Conservation (phyloP, 1,140 invertebrate species). For the Acyrthosiphon pisum region DNA sequence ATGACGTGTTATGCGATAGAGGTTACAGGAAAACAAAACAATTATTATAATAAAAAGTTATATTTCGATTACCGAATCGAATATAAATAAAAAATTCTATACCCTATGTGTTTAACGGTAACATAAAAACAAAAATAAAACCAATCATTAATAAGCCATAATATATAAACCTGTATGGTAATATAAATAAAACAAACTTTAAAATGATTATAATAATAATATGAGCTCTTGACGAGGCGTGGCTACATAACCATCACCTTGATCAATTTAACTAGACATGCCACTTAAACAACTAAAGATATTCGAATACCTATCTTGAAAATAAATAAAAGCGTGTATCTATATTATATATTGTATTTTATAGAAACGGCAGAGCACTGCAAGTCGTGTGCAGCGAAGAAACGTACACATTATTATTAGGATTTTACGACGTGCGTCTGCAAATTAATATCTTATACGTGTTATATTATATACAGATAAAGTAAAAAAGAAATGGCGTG, state of each 20-base stretch:
- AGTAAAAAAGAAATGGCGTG: neutral
- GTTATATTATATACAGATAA: neutral
- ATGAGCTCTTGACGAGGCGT: slow-evolving; percentile 15
- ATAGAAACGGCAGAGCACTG: neutral
- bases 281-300: neutral
- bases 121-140: slow-evolving; percentile 40
- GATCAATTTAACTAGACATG: neutral
- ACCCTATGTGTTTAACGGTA: slow-evolving; percentile 37
- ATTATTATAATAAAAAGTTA: neutral
- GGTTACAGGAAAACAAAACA: neutral
- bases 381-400: neutral
- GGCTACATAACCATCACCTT: neutral
- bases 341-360: neutral
- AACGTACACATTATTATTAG: neutral
- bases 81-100: neutral
- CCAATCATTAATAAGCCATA: slow-evolving; percentile 13
- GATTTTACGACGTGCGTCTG: neutral
- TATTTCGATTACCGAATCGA: neutral
- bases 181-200: slow-evolving; percentile 14
- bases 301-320: neutral
- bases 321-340: neutral
- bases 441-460: too few species aligned
- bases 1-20: neutral
- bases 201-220: neutral
- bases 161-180: neutral